A percentile compares a stretch with the other conserved stretches of the same genome.
These are phyloP conservation scores for Craniophora ligustri DNA, from an alignment of 2,888 invertebrate genomes.

Conservation along the genomic window DNA sequence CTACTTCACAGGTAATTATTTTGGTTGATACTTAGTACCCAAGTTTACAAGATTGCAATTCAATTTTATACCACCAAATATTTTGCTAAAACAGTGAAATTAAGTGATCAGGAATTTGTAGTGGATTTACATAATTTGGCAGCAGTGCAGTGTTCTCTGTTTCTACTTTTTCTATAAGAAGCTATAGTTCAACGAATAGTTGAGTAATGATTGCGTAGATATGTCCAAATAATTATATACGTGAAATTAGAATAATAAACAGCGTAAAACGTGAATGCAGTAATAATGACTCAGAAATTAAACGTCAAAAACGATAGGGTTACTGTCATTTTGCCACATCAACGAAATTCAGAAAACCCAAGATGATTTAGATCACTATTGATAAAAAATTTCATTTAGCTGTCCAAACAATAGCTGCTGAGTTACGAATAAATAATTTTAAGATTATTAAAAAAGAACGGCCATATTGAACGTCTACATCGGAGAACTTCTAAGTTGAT, in stretches of 20 bases:
- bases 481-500: slow-evolving; percentile 53
- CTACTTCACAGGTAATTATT: not conserved
- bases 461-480: slow-evolving; percentile 85
- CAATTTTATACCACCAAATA: not conserved
- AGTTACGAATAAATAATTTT: slow-evolving; percentile 52
- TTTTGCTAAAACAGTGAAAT: slow-evolving; percentile 10
- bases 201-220: not conserved
- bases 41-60: slow-evolving; percentile 8
- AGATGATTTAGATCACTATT: slow-evolving; percentile 14
- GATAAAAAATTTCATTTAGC: not conserved
- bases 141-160: slow-evolving; percentile 1
- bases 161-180: not conserved
- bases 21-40: not conserved
- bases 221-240: slow-evolving; percentile 17
- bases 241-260: slow-evolving; percentile 31
- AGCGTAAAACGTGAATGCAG: slow-evolving; percentile 55
- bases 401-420: slow-evolving; percentile 22
- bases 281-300: slow-evolving; percentile 83
- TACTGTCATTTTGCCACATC: slow-evolving; percentile 87
- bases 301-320: slow-evolving; percentile 80
- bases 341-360: slow-evolving; percentile 65
- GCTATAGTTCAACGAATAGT: not conserved
- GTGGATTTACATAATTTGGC: slow-evolving; percentile 49
- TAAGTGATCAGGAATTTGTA: slow-evolving; percentile 16
- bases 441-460: slow-evolving; percentile 75